These are phyloP conservation scores for Protonemura montana DNA, from an alignment of 2,888 invertebrate species.

Conservation along the genomic window DNA sequence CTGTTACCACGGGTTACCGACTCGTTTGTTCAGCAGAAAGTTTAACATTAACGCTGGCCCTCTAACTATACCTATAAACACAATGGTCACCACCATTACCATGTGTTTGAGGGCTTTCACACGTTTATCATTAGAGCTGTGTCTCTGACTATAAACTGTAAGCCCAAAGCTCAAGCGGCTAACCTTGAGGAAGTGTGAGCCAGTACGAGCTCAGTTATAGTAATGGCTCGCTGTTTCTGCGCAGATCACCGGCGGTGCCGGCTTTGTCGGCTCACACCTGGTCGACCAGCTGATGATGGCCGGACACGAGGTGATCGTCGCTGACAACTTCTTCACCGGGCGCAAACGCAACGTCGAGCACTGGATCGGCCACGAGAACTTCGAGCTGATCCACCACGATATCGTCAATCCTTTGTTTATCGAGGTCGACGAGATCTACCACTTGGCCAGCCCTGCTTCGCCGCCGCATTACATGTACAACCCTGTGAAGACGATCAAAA, in stretches of 20 bases:
- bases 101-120: too few species aligned
- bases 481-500: conserved; percentile 99
- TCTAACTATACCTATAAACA: too few species aligned
- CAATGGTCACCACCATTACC: too few species aligned
- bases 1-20: too few species aligned
- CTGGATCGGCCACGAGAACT: conserved; percentile 99
- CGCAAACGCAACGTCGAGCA: conserved; percentile 96
- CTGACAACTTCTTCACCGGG: conserved; percentile 98
- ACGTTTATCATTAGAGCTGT: too few species aligned
- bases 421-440: conserved; percentile 98
- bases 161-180: too few species aligned
- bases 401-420: conserved; percentile 97
- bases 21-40: too few species aligned
- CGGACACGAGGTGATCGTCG: conserved; percentile 96
- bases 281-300: conserved; percentile 94
- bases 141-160: too few species aligned
- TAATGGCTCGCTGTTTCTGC: conserved; percentile 51
- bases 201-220: too few species aligned
- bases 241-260: conserved; percentile 93
- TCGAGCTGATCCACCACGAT: conserved; percentile 98
- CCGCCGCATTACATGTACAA: conserved; percentile 99
- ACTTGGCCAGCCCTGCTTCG: conserved; percentile 97
- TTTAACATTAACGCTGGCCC: too few species aligned
- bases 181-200: too few species aligned
- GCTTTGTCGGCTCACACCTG: conserved; percentile 98